Evolutionary conservation across 2,797 vertebrate species (phyloP), one percentile per base, ranked within the genome.

Genomic region (Myioborus miniatus): DNA sequence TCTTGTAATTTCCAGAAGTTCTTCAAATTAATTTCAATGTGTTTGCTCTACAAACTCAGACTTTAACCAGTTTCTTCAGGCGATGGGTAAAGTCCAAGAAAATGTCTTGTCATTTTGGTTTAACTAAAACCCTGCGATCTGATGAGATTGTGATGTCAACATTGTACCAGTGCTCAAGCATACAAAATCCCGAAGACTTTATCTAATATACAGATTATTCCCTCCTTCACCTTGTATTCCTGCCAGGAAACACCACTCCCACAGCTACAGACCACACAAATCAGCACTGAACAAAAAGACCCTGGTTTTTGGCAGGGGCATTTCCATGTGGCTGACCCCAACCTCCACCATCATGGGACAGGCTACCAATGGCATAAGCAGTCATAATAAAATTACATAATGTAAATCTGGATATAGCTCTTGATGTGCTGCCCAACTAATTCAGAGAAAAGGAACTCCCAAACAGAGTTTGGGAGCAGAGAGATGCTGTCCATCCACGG

Each of bases 31-130:
- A 62, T 70, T 93, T 94, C 60, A 62, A 67, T 55, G 29, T 81
- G 72, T 90, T 90, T 96, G 69, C 74, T 89, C 80, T 83, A 74
- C 78, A 93, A 91, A 83, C 74, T 75, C 81, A 78, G 52, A 55
- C 36, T 71, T 49, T 30, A 93, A 52, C 47, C 83, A 82, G 29
- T 91, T 94, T 88, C 63, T 82, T 70, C 69, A 71, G 53, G 10
- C 22, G 59, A 63, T 6, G 50, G 59, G 27, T 70, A 76, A 78
- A 90, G 67, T 52, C 80, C 55, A 81, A 87, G 62, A 78, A 89
- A 91, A 82, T 83, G 71, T 92, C 78, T 44, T 86, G 70, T 82
- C 49, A 53, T 49, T 91, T 67, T 67, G 52, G 44, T 93, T 94
- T 86, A 90, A 92, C 70, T 80, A 91, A 89, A 95, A 29, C 55